Base-by-base conservation (phyloP, 1,140 invertebrate species). In the Muscidifurax raptorellus region DNA sequence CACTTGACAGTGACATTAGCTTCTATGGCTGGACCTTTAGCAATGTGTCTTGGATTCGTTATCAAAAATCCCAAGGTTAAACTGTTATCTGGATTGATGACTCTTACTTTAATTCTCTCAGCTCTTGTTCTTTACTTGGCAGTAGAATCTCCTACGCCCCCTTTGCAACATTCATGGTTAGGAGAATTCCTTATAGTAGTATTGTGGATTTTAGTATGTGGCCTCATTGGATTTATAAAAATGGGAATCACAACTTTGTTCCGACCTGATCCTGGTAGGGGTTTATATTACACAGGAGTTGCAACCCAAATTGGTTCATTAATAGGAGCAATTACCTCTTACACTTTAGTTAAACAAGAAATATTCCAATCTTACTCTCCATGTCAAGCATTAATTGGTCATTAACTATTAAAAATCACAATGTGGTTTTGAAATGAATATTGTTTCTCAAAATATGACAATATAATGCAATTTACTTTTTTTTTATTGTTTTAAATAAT, bases 11-110 rank as follows among this genome's bases (percentile, higher is more conserved):
- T 97, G 18, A 96, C 96, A 3, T 91, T 98, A 40, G 95, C 96
- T n/a, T 95, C 95, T 18, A 96, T 98, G 92, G 96, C 97, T 44
- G 97, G 97, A 91, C 97, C 98, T 5, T 88, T 96, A 25, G 96
- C 97, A 28, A 98, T 97, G 92, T 96, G 97, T 87, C 87, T 97
- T 36, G 96, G 96, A 74, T 96, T 97, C 89, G 95, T 97, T 90
- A 88, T 97, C 59, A 95, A 95, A 82, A 94, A 94, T 27, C 94
- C 94, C 47, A 94, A 94, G n/a, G 89, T 95, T 22, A 92, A 91
- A 27, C 86, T 94, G 9, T 94, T 98, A 64, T 92, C 92, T 0
- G 87, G 93, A 0, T 89, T 96, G 28, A 94, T 95, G 5, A 59
- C 91, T 0, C 5, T 95, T 0, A 92, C 94, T 12, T 90, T 94